Evolutionary conservation across 2,113 vertebrate species (phyloP).

Genomic region (Brachionichthys hirsutus): DNA sequence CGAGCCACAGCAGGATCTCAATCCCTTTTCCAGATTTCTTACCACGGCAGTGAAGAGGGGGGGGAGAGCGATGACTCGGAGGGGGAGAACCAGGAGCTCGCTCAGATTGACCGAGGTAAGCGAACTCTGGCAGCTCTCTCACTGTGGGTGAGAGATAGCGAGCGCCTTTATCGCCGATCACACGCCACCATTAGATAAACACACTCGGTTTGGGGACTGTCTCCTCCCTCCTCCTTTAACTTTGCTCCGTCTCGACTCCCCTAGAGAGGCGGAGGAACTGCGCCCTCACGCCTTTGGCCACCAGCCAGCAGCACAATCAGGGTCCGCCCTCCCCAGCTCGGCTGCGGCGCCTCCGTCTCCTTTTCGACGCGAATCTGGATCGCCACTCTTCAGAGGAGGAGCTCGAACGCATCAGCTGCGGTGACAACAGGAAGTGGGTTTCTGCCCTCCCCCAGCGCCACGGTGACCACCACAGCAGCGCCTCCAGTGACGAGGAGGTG

Average conservation of each 20-base stretch:
- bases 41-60: conserved; percentile 84
- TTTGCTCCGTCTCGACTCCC: conserved; percentile 31
- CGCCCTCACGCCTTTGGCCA: conserved; percentile 84
- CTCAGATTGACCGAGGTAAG: conserved; percentile 91
- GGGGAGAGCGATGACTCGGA: conserved; percentile 91
- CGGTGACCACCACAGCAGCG: conserved; percentile 78
- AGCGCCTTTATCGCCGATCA: not conserved
- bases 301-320: conserved; percentile 88
- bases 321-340: conserved; percentile 80
- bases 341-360: conserved; percentile 79
- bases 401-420: conserved; percentile 85
- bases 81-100: conserved; percentile 92
- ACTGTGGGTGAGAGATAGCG: not conserved
- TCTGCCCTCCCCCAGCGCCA: conserved; percentile 72
- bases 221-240: not conserved
- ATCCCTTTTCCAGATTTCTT: conserved; percentile 82
- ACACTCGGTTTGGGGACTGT: not conserved
- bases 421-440: conserved; percentile 85
- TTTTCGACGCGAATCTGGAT: conserved; percentile 84
- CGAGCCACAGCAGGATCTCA: not conserved
- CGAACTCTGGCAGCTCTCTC: not conserved
- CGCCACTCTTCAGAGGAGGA: conserved; percentile 90
- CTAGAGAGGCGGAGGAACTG: conserved; percentile 86
- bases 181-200: not conserved
- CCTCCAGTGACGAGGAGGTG: conserved; percentile 91